These are phyloP conservation scores for Calameuta idolon DNA, from an alignment of 2,888 invertebrate species.

Conservation along the genomic window DNA sequence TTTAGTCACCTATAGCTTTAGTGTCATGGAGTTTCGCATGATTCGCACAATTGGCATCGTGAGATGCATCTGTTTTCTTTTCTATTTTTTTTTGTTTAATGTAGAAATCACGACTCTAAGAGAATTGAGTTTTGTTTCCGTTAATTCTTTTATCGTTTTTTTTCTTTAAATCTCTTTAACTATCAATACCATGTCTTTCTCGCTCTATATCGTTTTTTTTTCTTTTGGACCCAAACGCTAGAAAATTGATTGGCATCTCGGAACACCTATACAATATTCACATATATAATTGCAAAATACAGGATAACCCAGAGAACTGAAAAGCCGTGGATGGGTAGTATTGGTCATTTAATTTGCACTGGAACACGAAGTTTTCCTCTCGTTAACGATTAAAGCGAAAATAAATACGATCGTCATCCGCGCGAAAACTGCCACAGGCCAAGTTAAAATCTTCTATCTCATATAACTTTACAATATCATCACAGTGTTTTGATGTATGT, in stretches of 20 bases:
- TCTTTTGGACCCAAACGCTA: constrained; percentile 32
- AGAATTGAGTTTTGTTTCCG: not conserved
- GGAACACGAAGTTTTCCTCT: constrained; percentile 1
- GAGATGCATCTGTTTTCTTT: constrained; percentile 35
- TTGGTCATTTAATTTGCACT: constrained; percentile 27
- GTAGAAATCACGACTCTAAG: constrained; percentile 11
- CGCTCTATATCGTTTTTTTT: constrained; percentile 1
- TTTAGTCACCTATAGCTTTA: constrained; percentile 41
- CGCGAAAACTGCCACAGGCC: constrained; percentile 34
- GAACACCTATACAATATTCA: constrained; percentile 38
- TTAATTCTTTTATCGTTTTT: not conserved
- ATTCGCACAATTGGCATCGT: constrained; percentile 24
- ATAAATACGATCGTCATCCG: constrained; percentile 8
- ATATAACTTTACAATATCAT: constrained; percentile 53
- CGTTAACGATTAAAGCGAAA: constrained; percentile 12
- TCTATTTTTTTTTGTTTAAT: not conserved
- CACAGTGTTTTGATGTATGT: constrained; percentile 58
- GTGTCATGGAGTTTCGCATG: constrained; percentile 51
- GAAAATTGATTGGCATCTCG: constrained; percentile 54
- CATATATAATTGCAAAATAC: constrained; percentile 39
- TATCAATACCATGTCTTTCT: not conserved
- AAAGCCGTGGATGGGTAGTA: constrained; percentile 50
- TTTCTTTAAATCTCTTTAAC: not conserved
- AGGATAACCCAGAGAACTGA: constrained; percentile 47
- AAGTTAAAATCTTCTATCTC: constrained; percentile 40